A percentile compares a stretch with the other conserved stretches of the same genome.
Evolutionary conservation across 2,797 vertebrate species (phyloP).

Genomic region (Gouania willdenowi): DNA sequence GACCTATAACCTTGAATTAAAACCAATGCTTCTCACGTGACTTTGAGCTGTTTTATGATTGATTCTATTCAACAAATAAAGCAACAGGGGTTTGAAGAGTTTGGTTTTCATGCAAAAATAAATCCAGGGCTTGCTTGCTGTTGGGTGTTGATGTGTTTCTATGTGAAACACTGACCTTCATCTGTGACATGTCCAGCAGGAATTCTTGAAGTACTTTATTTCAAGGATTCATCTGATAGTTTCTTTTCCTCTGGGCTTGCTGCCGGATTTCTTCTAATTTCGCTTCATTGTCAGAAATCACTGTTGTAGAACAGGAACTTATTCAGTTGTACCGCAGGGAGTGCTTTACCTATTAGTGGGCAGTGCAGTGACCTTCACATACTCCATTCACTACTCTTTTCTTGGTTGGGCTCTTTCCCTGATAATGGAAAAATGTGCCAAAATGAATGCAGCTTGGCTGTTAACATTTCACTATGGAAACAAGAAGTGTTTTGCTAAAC

Average conservation of each 20-base stretch:
- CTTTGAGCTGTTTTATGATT: not conserved
- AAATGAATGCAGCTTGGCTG: constrained; percentile 12
- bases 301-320: constrained; percentile 49
- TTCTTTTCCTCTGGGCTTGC: constrained; percentile 4
- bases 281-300: constrained; percentile 55
- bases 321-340: constrained; percentile 50
- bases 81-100: not conserved
- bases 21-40: constrained; percentile 8
- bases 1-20: constrained; percentile 25
- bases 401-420: constrained; percentile 37
- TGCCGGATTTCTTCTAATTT: constrained; percentile 40
- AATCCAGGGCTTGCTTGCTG: not conserved
- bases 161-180: constrained; percentile 27
- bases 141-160: not conserved
- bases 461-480: constrained; percentile 1
- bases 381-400: constrained; percentile 45
- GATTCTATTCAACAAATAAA: constrained; percentile 5
- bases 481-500: too few relatives aligned
- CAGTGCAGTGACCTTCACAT: constrained; percentile 59
- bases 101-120: not conserved
- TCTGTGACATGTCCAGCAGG: not conserved
- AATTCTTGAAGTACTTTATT: constrained; percentile 15
- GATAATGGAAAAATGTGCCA: constrained; percentile 14
- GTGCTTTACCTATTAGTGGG: constrained; percentile 54
- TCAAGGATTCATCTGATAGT: constrained; percentile 14